Base-by-base conservation (phyloP, 2,888 invertebrate genomes). In the Cactoblastis cactorum region DNA sequence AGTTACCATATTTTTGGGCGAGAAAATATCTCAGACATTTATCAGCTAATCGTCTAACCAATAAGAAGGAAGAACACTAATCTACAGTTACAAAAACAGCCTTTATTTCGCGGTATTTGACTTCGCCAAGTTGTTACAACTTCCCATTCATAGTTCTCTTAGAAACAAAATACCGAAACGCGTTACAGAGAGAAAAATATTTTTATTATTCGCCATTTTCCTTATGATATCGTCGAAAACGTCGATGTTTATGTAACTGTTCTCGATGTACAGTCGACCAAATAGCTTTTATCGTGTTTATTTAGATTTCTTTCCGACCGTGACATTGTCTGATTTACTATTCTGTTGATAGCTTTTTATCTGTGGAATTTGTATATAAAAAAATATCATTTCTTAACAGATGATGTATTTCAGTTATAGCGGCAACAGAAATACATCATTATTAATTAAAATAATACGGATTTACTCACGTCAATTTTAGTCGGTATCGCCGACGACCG, bases 261-360 rank as follows among this genome's bases (percentile, higher is more conserved):
- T n/a, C n/a, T n/a, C 19, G 34, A 46, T 12, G 46, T 69, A 69
- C 68, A 71, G 69, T 76, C 71, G 67, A 65, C 69, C 55, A 59
- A 75, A 74, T 71, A 67, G 72, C 58, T 69, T 73, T 74, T 71
- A 69, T 74, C 56, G 63, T 59, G 55, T 53, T 76, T 71, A 67
- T 60, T 67, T 67, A 65, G 63, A 67, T 65, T 69, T 65, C 57
- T 63, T 63, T 61, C 60, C 54, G 53, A 35, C 56, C 54, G 51
- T 58, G 65, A 65, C 63, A 59, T 58, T 67, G 64, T 59, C 51
- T 59, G 67, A 71, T 70, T 71, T 74, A 73, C 69, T 67, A 62
- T 59, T 50, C 51, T 56, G 49, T 58, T 17, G n/a, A n/a, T n/a
- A n/a, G n/a, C n/a, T n/a, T n/a, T n/a, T n/a, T n/a, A n/a, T n/a